A percentile compares a stretch with the other conserved stretches of the same genome.
phyloP scores from a whole-genome alignment of 2,113 vertebrate species.

The Nestor notabilis region DNA sequence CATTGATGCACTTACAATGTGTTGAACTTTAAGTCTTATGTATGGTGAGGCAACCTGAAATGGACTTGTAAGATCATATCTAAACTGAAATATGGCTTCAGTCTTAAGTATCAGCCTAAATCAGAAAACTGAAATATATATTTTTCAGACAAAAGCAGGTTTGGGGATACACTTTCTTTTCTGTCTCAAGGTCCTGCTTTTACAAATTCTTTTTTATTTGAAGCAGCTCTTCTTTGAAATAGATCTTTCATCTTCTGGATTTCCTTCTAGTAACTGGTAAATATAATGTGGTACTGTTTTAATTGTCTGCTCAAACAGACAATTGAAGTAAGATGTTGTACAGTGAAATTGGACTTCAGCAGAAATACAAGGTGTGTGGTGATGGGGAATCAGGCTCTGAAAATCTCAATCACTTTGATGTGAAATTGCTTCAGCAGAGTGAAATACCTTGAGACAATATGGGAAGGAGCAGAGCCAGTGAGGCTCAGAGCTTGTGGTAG shows the following conservation, averaged over 20 bases:
- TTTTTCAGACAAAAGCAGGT: rapidly evolving
- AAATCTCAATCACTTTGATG: not conserved
- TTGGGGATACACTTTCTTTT: not conserved
- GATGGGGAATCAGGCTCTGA: not conserved
- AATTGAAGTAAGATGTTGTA: not conserved
- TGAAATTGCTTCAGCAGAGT: not conserved
- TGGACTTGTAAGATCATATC: not conserved
- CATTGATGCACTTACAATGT: not conserved
- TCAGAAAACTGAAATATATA: not conserved
- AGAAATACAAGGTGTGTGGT: not conserved
- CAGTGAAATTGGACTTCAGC: not conserved
- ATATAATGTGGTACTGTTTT: not conserved
- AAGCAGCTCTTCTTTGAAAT: not conserved
- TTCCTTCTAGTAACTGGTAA: not conserved
- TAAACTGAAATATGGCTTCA: not conserved
- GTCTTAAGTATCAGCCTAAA: not conserved
- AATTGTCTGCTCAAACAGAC: slow-evolving; percentile 31
- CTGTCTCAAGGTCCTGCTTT: not conserved
- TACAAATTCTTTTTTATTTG: not conserved
- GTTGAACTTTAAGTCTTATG: not conserved
- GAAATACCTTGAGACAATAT: not conserved
- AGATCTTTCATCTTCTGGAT: not conserved
- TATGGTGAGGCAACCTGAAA: not conserved
- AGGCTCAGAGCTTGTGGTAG: not conserved
- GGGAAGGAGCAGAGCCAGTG: not conserved